A percentile compares a stretch with the other conserved stretches of the same genome.
Evolutionary conservation across 2,113 vertebrate species (phyloP).

Genomic region (Sander vitreus): DNA sequence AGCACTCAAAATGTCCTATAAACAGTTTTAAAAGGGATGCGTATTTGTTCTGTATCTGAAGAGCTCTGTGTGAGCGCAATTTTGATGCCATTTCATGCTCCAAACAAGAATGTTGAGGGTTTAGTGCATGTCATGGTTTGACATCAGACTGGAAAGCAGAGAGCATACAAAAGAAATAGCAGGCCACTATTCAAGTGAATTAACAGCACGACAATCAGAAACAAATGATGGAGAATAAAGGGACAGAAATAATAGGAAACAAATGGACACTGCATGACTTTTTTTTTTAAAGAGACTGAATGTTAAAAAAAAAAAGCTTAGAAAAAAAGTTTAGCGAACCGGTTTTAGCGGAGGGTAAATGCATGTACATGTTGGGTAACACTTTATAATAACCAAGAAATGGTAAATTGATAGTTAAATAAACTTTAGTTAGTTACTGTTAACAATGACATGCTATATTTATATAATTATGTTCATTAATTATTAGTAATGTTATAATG

Average conservation of each 20-base stretch:
- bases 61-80: slow-evolving; percentile 18
- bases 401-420: too few species aligned
- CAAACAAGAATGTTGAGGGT: slow-evolving; percentile 23
- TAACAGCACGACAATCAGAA: neutral
- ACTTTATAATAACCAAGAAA: too few species aligned
- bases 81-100: slow-evolving; percentile 39
- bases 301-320: neutral
- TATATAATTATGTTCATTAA: too few species aligned
- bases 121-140: slow-evolving; percentile 13
- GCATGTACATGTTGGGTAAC: neutral
- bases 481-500: too few species aligned
- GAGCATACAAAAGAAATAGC: slow-evolving; percentile 9
- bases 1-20: slow-evolving; percentile 5
- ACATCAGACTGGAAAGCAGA: slow-evolving; percentile 15
- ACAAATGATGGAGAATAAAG: neutral
- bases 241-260: neutral
- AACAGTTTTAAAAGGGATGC: slow-evolving; percentile 17
- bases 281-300: neutral
- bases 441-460: too few species aligned
- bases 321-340: neutral
- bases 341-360: neutral
- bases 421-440: too few species aligned
- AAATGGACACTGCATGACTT: neutral
- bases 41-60: slow-evolving; percentile 23
- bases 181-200: neutral